Evolutionary conservation across 1,140 invertebrate genomes (phyloP).

Genomic region (Heliconius melpomene): DNA sequence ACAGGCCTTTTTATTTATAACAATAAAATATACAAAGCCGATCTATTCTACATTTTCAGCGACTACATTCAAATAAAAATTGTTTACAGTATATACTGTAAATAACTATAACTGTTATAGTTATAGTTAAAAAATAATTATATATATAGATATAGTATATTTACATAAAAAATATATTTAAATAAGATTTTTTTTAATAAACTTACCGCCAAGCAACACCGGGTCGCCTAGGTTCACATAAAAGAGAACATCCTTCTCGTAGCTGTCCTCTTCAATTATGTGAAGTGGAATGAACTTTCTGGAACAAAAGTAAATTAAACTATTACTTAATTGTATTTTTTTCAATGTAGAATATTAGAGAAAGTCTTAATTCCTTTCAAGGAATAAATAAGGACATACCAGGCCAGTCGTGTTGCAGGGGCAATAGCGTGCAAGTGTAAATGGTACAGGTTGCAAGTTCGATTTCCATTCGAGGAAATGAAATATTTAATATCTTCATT

Average conservation of each 20-base stretch:
- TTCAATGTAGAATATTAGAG: too few relatives aligned
- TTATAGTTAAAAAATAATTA: too few relatives aligned
- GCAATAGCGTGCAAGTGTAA: too few relatives aligned
- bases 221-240: conserved; percentile 95
- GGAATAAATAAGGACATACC: too few relatives aligned
- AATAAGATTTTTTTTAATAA: conserved; percentile 27
- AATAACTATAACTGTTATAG: neutral
- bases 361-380: too few relatives aligned
- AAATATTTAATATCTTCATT: too few relatives aligned
- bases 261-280: conserved; percentile 98
- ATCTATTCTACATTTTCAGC: neutral
- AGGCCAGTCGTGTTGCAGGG: too few relatives aligned
- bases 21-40: neutral
- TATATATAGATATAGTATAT: too few relatives aligned
- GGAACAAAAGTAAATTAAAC: conserved; percentile 79
- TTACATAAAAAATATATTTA: too few relatives aligned
- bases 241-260: conserved; percentile 97
- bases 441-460: too few relatives aligned
- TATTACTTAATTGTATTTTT: neutral
- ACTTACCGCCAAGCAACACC: conserved; percentile 90
- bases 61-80: neutral
- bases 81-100: neutral
- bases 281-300: conserved; percentile 93
- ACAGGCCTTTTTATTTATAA: neutral
- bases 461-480: too few relatives aligned